Conservation (phyloP, 2,888 invertebrate genomes). For the Fragum sueziense region DNA sequence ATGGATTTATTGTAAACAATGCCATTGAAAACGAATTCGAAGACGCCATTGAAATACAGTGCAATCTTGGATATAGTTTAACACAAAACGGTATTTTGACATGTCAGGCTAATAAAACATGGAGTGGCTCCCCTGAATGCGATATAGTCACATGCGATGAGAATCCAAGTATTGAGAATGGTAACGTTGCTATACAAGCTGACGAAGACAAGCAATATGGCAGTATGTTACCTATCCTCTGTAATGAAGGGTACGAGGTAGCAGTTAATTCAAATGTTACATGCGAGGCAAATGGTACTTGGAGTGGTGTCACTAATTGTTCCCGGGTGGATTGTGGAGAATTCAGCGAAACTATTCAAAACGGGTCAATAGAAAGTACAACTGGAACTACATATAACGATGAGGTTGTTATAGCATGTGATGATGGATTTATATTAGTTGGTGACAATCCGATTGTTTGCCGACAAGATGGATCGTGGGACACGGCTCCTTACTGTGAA, state of each 20-base stretch:
- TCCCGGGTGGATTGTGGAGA: conserved; percentile 25
- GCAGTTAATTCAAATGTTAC: not conserved
- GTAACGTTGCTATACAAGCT: not conserved
- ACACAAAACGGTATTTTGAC: not conserved
- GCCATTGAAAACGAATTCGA: not conserved
- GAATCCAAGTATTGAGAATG: not conserved
- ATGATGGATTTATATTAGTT: conserved; percentile 14
- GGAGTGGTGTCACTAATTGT: conserved; percentile 16
- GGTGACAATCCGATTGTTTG: not conserved
- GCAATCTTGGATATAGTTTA: not conserved
- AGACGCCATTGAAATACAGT: not conserved
- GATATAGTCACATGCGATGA: not conserved
- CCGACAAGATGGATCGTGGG: conserved; percentile 7
- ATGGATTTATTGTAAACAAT: not conserved
- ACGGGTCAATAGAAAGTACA: conserved; percentile 4
- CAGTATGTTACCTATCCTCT: not conserved
- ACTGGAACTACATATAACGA: conserved; percentile 20
- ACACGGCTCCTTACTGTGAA: not conserved
- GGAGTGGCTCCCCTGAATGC: conserved; percentile 25
- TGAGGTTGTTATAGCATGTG: conserved; percentile 3
- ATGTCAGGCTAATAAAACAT: conserved; percentile 14
- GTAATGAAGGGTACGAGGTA: conserved; percentile 31
- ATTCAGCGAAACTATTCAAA: not conserved
- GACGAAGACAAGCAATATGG: not conserved
- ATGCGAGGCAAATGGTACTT: conserved; percentile 24